These are phyloP conservation scores for Ditylenchus weischeri DNA, from an alignment of 2,888 invertebrate genomes.

Conservation along the genomic window DNA sequence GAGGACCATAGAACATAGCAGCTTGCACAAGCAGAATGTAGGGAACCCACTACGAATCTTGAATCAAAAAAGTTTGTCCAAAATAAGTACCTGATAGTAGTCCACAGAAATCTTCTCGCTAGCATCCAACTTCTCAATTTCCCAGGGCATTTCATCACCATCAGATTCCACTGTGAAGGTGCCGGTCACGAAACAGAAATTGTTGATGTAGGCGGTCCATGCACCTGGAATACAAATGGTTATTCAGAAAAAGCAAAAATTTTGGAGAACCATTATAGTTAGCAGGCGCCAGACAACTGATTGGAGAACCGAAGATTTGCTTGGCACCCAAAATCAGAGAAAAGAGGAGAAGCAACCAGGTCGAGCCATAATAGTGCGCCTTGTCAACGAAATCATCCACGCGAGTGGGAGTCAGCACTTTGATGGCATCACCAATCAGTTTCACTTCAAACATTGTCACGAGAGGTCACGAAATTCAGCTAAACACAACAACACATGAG, in stretches of 20 bases:
- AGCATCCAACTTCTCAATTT: background rate
- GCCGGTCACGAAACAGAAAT: slow-evolving; percentile 5
- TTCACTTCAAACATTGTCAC: no score
- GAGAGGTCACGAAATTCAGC: no score
- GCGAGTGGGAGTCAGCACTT: no score
- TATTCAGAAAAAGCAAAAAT: no score
- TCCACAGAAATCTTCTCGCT: slow-evolving; percentile 4
- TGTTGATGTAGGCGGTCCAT: slow-evolving; percentile 5
- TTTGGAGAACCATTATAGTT: slow-evolving; percentile 2
- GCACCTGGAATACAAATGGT: background rate
- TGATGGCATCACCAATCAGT: no score
- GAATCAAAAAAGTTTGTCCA: no score
- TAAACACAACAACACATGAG: no score
- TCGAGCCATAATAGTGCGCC: slow-evolving; percentile 1
- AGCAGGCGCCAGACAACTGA: background rate
- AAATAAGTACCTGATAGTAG: slow-evolving; percentile 15
- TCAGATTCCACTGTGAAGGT: background rate
- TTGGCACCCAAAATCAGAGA: background rate
- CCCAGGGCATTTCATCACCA: background rate
- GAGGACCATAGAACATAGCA: background rate
- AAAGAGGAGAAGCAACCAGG: background rate
- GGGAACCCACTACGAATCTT: slow-evolving; percentile 7
- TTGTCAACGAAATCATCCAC: slow-evolving; percentile 4
- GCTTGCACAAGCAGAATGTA: slow-evolving; percentile 9
- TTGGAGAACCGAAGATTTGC: slow-evolving; percentile 6